These are phyloP conservation scores for Dascillus cervinus DNA, from an alignment of 2,888 invertebrate species.

Conservation along the genomic window DNA sequence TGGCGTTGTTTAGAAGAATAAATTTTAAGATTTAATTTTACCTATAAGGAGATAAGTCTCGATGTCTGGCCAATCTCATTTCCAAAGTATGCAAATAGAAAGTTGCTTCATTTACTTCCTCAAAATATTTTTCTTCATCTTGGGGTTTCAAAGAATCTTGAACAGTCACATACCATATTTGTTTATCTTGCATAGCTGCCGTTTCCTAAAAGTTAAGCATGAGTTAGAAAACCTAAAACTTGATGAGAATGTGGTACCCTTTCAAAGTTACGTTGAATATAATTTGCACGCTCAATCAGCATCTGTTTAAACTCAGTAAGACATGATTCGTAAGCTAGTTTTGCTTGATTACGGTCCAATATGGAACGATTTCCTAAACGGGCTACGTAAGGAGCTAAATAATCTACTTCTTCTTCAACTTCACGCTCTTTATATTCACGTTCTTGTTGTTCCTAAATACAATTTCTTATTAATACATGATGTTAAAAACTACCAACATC, in stretches of 20 bases:
- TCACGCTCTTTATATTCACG: constrained; percentile 50
- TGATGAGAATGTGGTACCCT: constrained; percentile 38
- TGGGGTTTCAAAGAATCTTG: constrained; percentile 52
- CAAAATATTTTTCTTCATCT: constrained; percentile 53
- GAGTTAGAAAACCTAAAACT: not conserved
- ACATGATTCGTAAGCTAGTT: constrained; percentile 50
- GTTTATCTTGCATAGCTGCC: constrained; percentile 47
- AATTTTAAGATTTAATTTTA: constrained; percentile 19
- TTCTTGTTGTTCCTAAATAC: constrained; percentile 47
- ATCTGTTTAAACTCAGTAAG: constrained; percentile 59
- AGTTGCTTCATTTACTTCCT: constrained; percentile 43
- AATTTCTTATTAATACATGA: too few species aligned
- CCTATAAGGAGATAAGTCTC: constrained; percentile 47
- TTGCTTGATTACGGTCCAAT: constrained; percentile 39
- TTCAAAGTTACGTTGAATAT: constrained; percentile 59
- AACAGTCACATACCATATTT: constrained; percentile 51
- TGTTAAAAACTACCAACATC: too few species aligned
- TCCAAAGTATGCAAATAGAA: constrained; percentile 52
- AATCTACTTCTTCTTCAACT: constrained; percentile 55
- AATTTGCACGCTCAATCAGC: constrained; percentile 54
- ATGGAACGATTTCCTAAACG: constrained; percentile 47
- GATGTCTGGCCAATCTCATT: constrained; percentile 53
- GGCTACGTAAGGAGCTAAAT: constrained; percentile 56
- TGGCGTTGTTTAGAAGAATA: not conserved
- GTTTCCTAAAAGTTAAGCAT: constrained; percentile 40